These are phyloP conservation scores for Catostylus mosaicus DNA, from an alignment of 30 jellyfish, hydroid and myxozoan species.

Conservation along the genomic window DNA sequence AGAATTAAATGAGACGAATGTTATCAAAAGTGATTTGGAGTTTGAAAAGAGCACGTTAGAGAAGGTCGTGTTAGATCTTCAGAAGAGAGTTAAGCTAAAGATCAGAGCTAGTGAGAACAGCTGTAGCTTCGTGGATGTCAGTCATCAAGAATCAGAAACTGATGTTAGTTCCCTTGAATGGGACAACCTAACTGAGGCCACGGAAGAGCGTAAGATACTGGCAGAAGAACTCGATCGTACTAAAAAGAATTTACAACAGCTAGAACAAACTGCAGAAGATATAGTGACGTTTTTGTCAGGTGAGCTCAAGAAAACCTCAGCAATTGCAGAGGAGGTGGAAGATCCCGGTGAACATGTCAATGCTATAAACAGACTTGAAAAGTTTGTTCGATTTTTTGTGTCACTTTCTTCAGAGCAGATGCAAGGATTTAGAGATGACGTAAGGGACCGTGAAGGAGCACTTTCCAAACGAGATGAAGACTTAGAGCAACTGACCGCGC, in stretches of 20 bases:
- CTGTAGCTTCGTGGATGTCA: conserved; percentile 30
- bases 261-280: background rate
- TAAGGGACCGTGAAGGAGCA: background rate
- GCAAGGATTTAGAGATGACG: background rate
- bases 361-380: background rate
- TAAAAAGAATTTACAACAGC: background rate
- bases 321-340: background rate
- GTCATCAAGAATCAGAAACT: conserved; percentile 63
- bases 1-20: conserved; percentile 25
- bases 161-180: conserved; percentile 53
- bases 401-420: background rate
- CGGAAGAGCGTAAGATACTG: conserved; percentile 29
- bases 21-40: conserved; percentile 64
- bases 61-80: conserved; percentile 74
- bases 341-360: background rate
- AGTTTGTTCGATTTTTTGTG: background rate
- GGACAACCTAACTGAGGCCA: conserved; percentile 54
- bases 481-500: background rate
- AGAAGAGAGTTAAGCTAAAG: conserved; percentile 59
- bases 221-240: conserved; percentile 30
- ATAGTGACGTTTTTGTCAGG: background rate
- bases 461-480: conserved; percentile 1
- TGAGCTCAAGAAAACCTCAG: background rate
- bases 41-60: conserved; percentile 76
- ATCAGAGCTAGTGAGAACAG: conserved; percentile 37